These are phyloP conservation scores for Cervus canadensis DNA, from an alignment of 2,113 vertebrate genomes.

Conservation along the genomic window DNA sequence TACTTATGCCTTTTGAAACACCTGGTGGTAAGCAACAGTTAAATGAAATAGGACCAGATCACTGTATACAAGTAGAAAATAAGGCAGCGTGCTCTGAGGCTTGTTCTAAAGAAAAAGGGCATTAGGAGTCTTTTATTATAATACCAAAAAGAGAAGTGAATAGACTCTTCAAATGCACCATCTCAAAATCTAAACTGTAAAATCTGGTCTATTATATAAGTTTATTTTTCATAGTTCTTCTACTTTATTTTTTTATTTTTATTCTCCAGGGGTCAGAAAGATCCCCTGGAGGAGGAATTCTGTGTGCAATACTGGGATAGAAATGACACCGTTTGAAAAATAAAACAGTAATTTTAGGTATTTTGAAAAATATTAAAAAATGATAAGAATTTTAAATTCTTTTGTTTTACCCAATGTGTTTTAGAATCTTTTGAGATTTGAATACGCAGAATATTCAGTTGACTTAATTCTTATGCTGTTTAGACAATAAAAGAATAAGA, in stretches of 20 bases:
- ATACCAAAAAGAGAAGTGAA: background rate
- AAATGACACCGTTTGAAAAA: slow-evolving; percentile 1
- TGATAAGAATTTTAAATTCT: background rate
- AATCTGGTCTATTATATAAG: background rate
- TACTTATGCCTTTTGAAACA: background rate
- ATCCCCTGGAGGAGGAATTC: background rate
- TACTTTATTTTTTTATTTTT: background rate
- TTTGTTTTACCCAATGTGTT: background rate
- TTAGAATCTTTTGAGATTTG: slow-evolving; percentile 27
- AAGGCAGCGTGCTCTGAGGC: background rate
- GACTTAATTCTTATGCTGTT: background rate
- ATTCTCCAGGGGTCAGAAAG: background rate
- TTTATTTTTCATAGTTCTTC: background rate
- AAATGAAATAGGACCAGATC: background rate
- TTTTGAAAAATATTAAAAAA: slow-evolving; percentile 26
- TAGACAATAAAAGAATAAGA: background rate
- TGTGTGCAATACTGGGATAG: background rate
- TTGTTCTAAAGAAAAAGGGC: background rate
- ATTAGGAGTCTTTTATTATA: background rate
- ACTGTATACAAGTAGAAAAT: background rate
- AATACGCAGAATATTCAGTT: background rate
- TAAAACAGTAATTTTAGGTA: background rate
- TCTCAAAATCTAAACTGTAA: background rate
- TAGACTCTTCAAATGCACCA: background rate
- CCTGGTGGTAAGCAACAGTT: background rate